Percentiles rank a stretch among this genome's conserved stretches.
phyloP scores from a whole-genome alignment of 2,113 vertebrate genomes.

The Scolopax mira region DNA sequence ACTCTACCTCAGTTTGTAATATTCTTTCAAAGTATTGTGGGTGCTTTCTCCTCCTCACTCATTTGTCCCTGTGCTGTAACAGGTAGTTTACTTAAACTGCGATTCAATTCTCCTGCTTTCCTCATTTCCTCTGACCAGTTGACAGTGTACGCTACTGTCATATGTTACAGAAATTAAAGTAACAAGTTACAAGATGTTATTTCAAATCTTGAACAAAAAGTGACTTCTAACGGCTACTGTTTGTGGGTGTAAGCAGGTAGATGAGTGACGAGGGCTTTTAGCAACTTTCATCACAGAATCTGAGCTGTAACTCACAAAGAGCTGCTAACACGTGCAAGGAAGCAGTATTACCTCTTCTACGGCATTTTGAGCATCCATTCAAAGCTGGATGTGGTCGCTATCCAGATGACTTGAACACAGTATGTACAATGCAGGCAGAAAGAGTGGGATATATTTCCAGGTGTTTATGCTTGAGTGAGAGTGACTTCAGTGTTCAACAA shows the following conservation, averaged over 20 bases:
- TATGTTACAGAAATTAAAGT: background rate
- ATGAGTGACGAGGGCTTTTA: background rate
- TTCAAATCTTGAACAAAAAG: background rate
- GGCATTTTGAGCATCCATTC: background rate
- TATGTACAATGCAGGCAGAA: background rate
- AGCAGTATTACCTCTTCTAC: background rate
- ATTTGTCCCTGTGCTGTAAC: background rate
- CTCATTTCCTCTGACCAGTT: background rate
- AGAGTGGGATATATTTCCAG: rapidly evolving
- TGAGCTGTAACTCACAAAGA: background rate
- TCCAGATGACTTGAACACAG: background rate
- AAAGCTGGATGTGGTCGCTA: background rate
- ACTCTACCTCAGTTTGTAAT: background rate
- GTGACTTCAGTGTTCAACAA: background rate
- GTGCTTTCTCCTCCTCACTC: background rate
- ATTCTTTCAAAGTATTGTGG: background rate
- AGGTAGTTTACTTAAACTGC: background rate
- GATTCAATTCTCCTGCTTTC: background rate
- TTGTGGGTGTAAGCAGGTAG: background rate
- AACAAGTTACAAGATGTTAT: background rate
- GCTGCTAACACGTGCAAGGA: background rate
- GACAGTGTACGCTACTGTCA: background rate
- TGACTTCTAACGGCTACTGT: background rate
- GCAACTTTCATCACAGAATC: background rate
- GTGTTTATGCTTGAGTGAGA: background rate